Conservation (phyloP, 2,797 vertebrate species). For the Helostoma temminkii region DNA sequence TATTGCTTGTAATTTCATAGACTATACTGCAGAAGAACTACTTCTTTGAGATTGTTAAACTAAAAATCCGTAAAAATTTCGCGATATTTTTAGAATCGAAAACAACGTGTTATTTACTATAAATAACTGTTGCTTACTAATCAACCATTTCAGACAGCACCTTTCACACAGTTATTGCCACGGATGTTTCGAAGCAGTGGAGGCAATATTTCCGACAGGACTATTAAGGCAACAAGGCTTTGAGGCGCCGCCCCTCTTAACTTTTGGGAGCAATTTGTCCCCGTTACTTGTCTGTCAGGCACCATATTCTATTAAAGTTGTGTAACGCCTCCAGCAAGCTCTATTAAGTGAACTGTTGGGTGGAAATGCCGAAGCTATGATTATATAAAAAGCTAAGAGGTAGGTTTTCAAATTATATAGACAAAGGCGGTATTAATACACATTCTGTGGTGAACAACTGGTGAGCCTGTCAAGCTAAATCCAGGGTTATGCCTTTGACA, state of each 20-base stretch:
- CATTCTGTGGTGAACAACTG: fast-evolving
- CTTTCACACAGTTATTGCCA: not conserved
- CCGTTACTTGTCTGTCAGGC: constrained; percentile 24
- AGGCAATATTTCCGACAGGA: not conserved
- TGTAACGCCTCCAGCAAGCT: fast-evolving
- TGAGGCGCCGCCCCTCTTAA: too few relatives aligned
- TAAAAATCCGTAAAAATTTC: too few relatives aligned
- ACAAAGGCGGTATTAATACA: fast-evolving
- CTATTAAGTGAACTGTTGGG: fast-evolving
- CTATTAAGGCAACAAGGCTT: not conserved
- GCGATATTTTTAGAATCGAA: too few relatives aligned
- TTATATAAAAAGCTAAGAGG: fast-evolving
- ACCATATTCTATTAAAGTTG: fast-evolving
- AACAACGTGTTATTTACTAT: too few relatives aligned
- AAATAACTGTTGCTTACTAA: too few relatives aligned
- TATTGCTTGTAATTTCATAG: not conserved
- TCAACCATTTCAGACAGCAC: not conserved
- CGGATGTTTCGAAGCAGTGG: not conserved
- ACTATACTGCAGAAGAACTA: too few relatives aligned
- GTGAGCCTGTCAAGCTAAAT: not conserved
- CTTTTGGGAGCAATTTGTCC: not conserved
- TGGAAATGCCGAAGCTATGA: fast-evolving
- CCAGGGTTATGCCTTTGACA: fast-evolving
- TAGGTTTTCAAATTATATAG: fast-evolving
- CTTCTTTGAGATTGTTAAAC: too few relatives aligned